These are phyloP conservation scores for Naso thynnoides DNA, from an alignment of 2,797 vertebrate genomes.

Conservation along the genomic window DNA sequence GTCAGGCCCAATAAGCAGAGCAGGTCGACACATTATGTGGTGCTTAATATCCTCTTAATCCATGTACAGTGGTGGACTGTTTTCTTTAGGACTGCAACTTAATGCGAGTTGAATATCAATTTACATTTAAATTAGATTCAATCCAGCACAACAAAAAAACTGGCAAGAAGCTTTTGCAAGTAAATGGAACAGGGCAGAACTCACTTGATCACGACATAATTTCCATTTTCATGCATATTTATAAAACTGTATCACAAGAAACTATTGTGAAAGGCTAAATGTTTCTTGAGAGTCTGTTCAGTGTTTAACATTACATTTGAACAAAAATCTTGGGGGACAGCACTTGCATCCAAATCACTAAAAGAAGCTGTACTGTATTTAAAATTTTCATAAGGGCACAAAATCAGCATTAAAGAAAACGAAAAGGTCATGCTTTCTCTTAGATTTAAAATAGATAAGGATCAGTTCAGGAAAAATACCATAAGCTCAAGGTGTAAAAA, in stretches of 20 bases:
- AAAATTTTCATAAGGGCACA: constrained; percentile 14
- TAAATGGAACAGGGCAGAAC: constrained; percentile 44
- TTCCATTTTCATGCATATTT: constrained; percentile 46
- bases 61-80: constrained; percentile 21
- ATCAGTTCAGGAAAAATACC: constrained; percentile 35
- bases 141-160: constrained; percentile 15
- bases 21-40: constrained; percentile 35
- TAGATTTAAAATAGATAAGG: constrained; percentile 27
- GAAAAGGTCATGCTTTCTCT: constrained; percentile 4
- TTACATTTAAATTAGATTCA: constrained; percentile 29
- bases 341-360: constrained; percentile 5
- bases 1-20: constrained; percentile 65
- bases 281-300: constrained; percentile 20
- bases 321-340: constrained; percentile 15
- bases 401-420: constrained; percentile 21
- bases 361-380: constrained; percentile 20
- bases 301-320: constrained; percentile 19
- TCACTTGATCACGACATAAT: constrained; percentile 12
- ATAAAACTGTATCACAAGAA: constrained; percentile 44
- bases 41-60: constrained; percentile 40
- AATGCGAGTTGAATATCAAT: constrained; percentile 9
- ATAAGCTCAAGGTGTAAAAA: constrained; percentile 43
- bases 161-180: constrained; percentile 43
- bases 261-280: constrained; percentile 1
- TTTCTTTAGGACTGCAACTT: constrained; percentile 22